These are phyloP conservation scores for Thumatha senex DNA, from an alignment of 2,888 invertebrate species.

Conservation along the genomic window DNA sequence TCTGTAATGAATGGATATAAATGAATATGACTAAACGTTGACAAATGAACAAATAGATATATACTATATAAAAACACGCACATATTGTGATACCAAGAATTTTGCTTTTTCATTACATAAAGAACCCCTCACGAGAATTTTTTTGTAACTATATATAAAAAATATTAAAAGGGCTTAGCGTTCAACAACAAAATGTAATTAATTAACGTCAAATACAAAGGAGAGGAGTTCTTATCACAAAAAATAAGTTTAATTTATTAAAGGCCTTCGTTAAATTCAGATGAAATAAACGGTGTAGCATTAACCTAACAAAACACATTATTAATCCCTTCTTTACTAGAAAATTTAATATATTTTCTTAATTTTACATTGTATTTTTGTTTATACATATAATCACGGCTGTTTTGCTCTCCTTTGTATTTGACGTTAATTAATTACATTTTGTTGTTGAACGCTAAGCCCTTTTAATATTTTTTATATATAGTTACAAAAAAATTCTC, in stretches of 20 bases:
- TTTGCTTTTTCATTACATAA: too few species aligned
- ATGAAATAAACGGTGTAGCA: neutral
- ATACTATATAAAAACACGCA: too few species aligned
- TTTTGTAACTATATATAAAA: too few species aligned
- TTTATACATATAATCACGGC: too few species aligned
- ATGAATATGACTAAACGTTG: too few species aligned
- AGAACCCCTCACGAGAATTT: too few species aligned
- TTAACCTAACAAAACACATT: neutral
- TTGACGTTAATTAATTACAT: conserved; percentile 9
- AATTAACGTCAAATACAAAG: conserved; percentile 5
- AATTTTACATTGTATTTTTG: neutral
- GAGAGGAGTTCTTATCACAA: conserved; percentile 1
- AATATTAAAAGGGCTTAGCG: neutral
- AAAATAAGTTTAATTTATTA: neutral
- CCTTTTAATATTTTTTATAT: neutral
- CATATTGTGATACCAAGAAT: too few species aligned
- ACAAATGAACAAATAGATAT: too few species aligned
- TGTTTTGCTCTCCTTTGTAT: neutral
- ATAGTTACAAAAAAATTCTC: too few species aligned
- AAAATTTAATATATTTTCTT: neutral
- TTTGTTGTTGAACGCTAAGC: neutral
- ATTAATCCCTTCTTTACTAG: too few species aligned
- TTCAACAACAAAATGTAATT: conserved; percentile 5
- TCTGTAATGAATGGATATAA: too few species aligned
- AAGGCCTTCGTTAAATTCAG: neutral